Conservation (phyloP, 2,113 vertebrate genomes). For the Asarcornis scutulata region DNA sequence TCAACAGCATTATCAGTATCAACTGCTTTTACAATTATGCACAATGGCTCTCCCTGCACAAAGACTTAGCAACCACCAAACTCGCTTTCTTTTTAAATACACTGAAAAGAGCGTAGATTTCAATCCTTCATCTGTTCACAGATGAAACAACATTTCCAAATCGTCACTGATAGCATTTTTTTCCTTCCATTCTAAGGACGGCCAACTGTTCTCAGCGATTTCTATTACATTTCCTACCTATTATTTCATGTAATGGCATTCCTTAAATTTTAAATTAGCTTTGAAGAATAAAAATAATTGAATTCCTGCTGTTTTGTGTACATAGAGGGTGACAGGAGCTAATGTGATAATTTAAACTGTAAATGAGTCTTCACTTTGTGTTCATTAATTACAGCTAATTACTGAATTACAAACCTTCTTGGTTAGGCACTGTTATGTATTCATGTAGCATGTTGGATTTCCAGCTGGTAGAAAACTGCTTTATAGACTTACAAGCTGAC, state of each 20-base stretch:
- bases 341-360: constrained; percentile 99
- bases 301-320: constrained; percentile 98
- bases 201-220: constrained; percentile 84
- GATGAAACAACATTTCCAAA: constrained; percentile 81
- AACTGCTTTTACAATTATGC: constrained; percentile 68
- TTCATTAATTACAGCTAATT: constrained; percentile 99
- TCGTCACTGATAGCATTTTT: constrained; percentile 77
- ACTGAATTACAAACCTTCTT: constrained; percentile 92
- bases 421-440: constrained; percentile 90
- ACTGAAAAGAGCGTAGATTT: constrained; percentile 78
- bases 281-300: constrained; percentile 96
- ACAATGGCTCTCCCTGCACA: constrained; percentile 53
- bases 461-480: constrained; percentile 87
- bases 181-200: constrained; percentile 78
- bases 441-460: constrained; percentile 88
- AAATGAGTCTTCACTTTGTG: constrained; percentile 99
- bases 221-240: constrained; percentile 87
- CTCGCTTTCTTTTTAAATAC: constrained; percentile 77
- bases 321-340: constrained; percentile 98
- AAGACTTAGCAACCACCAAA: constrained; percentile 66
- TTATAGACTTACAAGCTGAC: constrained; percentile 86
- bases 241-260: constrained; percentile 90
- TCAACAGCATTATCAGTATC: constrained; percentile 68
- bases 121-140: constrained; percentile 81
- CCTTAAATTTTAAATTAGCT: constrained; percentile 95